phyloP scores from a whole-genome alignment of 2,888 invertebrate genomes.

The Isoperla grammatica region DNA sequence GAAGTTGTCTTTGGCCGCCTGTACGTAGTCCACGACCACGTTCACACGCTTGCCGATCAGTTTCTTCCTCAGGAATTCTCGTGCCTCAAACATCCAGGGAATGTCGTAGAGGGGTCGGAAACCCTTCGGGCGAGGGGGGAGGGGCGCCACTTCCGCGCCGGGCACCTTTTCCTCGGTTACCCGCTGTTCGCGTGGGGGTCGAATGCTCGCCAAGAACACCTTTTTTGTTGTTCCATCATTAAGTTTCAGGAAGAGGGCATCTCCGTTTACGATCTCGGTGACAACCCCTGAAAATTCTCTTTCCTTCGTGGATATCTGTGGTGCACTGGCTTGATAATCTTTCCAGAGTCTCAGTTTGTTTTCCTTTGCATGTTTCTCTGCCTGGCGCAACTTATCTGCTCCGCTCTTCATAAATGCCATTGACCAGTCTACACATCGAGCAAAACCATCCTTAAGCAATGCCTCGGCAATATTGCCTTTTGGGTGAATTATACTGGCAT shows the following conservation, averaged over 20 bases:
- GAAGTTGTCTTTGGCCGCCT: conserved; percentile 87
- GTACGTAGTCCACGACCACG: conserved; percentile 91
- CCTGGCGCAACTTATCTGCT: conserved; percentile 74
- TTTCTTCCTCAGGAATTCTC: conserved; percentile 94
- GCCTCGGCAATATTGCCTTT: conserved; percentile 87
- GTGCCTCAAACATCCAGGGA: conserved; percentile 97
- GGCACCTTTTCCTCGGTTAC: conserved; percentile 43
- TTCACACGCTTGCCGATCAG: conserved; percentile 92
- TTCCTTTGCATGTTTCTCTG: conserved; percentile 85
- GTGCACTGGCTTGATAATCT: conserved; percentile 71
- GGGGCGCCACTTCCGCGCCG: conserved; percentile 29
- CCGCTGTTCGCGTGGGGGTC: conserved; percentile 75
- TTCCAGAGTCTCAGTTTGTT: conserved; percentile 85
- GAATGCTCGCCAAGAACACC: conserved; percentile 91
- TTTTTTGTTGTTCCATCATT: conserved; percentile 76
- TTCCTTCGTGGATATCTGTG: conserved; percentile 62
- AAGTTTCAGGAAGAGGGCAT: conserved; percentile 82
- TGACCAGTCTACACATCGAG: conserved; percentile 91
- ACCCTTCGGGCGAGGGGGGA: conserved; percentile 60
- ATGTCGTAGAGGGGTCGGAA: conserved; percentile 96
- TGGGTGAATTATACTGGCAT: conserved; percentile 91
- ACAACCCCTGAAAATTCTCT: conserved; percentile 79
- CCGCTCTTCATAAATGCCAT: conserved; percentile 73
- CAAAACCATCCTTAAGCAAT: conserved; percentile 83
- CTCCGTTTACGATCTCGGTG: conserved; percentile 89